These are phyloP conservation scores for Pseudomyrmex flavicornis DNA, from an alignment of 1,140 invertebrate species.

Conservation along the genomic window DNA sequence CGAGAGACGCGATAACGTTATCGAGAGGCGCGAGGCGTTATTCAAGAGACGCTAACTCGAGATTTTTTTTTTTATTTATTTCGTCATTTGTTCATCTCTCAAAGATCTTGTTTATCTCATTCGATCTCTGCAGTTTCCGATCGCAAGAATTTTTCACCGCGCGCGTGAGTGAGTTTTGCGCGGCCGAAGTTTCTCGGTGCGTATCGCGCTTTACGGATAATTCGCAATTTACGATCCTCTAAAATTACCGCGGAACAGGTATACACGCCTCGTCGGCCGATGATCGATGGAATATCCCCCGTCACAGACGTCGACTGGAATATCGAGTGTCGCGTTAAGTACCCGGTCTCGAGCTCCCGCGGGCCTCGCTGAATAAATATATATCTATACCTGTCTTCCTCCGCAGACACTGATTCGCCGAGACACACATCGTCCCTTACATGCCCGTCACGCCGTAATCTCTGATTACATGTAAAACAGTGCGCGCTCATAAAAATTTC, in stretches of 20 bases:
- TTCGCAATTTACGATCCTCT: slow-evolving; percentile 2
- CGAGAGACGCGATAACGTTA: too few species aligned
- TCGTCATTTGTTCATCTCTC: neutral
- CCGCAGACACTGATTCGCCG: slow-evolving; percentile 76
- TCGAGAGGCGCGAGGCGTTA: too few species aligned
- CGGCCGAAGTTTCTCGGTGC: neutral
- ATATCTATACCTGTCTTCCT: slow-evolving; percentile 83
- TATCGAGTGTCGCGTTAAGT: slow-evolving; percentile 54
- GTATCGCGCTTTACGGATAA: slow-evolving; percentile 21
- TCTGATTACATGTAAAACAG: slow-evolving; percentile 12
- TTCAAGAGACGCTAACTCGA: too few species aligned
- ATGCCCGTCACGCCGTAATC: neutral
- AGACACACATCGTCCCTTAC: slow-evolving; percentile 19
- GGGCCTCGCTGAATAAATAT: slow-evolving; percentile 70
- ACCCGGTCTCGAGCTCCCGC: too few species aligned
- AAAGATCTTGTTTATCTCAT: neutral
- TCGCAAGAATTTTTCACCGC: neutral
- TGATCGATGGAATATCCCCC: slow-evolving; percentile 32
- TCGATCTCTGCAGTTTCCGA: neutral
- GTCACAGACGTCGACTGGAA: slow-evolving; percentile 49
- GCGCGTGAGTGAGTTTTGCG: too few species aligned
- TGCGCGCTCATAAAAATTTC: slow-evolving; percentile 7
- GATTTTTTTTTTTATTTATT: neutral
- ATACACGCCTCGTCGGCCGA: slow-evolving; percentile 3
- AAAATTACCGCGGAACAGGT: slow-evolving; percentile 20